Conservation (phyloP, 2,113 vertebrate genomes). For the Archilochus colubris region DNA sequence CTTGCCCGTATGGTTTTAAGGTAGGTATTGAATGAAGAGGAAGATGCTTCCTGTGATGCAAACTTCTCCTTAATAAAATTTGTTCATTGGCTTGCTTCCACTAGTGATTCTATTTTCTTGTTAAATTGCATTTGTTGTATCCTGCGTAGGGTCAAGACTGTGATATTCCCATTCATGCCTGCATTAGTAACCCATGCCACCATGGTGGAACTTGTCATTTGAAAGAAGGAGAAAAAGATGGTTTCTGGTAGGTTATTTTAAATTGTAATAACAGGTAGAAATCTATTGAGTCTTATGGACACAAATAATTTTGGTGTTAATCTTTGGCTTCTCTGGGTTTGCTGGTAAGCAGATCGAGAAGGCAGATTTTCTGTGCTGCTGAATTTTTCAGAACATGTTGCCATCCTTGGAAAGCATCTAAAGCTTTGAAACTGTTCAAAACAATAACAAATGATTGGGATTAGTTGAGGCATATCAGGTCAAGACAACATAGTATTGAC, state of each 20-base stretch:
- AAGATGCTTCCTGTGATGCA: background rate
- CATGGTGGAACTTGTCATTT: slow-evolving; percentile 93
- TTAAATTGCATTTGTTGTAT: background rate
- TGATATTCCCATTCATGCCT: slow-evolving; percentile 92
- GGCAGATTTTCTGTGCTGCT: background rate
- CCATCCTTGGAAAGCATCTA: slow-evolving; percentile 22
- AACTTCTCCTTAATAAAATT: background rate
- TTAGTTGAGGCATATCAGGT: slow-evolving; percentile 65
- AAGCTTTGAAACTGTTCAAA: slow-evolving; percentile 18
- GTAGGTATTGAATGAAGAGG: slow-evolving; percentile 62
- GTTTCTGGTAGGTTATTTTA: slow-evolving; percentile 88
- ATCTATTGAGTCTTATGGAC: background rate
- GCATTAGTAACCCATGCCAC: slow-evolving; percentile 92
- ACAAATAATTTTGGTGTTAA: background rate
- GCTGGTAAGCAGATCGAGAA: background rate
- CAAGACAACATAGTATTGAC: slow-evolving; percentile 52
- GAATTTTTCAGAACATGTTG: background rate
- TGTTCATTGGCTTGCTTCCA: background rate
- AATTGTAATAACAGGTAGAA: background rate
- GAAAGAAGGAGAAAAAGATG: slow-evolving; percentile 92
- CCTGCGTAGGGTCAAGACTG: slow-evolving; percentile 90
- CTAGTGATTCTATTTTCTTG: background rate
- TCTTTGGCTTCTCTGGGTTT: background rate
- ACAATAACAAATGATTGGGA: slow-evolving; percentile 34
- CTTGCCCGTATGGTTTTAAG: slow-evolving; percentile 97